phyloP scores from a whole-genome alignment of 2,888 invertebrate species.

The Lasiommata megera region DNA sequence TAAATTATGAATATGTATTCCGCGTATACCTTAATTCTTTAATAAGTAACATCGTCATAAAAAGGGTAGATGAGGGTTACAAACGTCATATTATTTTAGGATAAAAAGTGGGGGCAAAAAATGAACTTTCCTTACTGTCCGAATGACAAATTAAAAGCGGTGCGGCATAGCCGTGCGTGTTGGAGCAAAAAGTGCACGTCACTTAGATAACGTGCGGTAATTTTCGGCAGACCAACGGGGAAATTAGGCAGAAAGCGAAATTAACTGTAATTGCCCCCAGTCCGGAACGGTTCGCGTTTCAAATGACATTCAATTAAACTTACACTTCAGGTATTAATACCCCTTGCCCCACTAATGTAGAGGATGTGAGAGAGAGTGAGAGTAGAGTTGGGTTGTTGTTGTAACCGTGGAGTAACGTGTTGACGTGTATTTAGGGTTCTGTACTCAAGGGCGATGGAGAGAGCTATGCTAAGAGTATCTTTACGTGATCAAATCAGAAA shows the following conservation, averaged over 20 bases:
- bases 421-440: no score
- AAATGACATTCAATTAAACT: slow-evolving; percentile 11
- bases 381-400: no score
- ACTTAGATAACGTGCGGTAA: slow-evolving; percentile 31
- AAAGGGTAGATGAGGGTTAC: slow-evolving; percentile 61
- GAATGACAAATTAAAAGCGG: slow-evolving; percentile 66
- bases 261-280: slow-evolving; percentile 11
- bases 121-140: slow-evolving; percentile 55
- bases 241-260: slow-evolving; percentile 18
- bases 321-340: slow-evolving; percentile 5
- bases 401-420: no score
- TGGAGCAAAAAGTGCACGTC: slow-evolving; percentile 36
- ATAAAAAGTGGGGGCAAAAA: slow-evolving; percentile 57
- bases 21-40: slow-evolving; percentile 29
- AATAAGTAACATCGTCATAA: slow-evolving; percentile 45
- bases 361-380: no score
- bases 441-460: no score
- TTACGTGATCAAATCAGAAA: no score
- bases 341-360: no score
- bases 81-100: slow-evolving; percentile 65
- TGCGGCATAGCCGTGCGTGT: slow-evolving; percentile 33
- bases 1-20: slow-evolving; percentile 36
- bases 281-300: background rate
- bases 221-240: slow-evolving; percentile 17
- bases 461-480: no score